A percentile compares a stretch with the other conserved stretches of the same genome.
Evolutionary conservation across 1,140 invertebrate species (phyloP).

Genomic region (Megalopta genalis): DNA sequence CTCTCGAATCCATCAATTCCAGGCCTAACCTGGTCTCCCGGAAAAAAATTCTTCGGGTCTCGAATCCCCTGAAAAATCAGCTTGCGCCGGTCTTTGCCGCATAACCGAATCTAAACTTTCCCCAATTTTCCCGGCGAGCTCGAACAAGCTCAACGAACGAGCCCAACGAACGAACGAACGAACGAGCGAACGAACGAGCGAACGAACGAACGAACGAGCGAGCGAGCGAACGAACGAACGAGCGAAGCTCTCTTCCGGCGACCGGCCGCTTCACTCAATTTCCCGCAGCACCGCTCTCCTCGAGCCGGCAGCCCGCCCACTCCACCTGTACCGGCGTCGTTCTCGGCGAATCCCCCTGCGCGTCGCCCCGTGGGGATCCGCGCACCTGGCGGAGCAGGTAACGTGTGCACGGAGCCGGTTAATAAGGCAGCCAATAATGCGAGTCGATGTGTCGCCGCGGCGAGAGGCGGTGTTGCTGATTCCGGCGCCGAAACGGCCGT

Average conservation of each 20-base stretch:
- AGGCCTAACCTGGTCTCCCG: neutral
- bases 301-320: neutral
- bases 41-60: neutral
- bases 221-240: neutral
- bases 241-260: neutral
- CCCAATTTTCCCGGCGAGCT: conserved; percentile 35
- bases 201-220: too few relatives aligned
- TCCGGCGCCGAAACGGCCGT: conserved; percentile 72
- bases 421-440: conserved; percentile 74
- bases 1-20: neutral
- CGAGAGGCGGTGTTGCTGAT: conserved; percentile 66
- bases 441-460: conserved; percentile 57
- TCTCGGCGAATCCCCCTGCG: neutral
- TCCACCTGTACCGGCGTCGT: too few relatives aligned
- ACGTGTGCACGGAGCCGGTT: conserved; percentile 43
- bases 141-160: neutral
- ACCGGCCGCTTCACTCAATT: conserved; percentile 32
- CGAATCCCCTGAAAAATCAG: neutral
- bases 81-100: neutral
- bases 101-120: conserved; percentile 38
- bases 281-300: conserved; percentile 19
- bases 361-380: neutral
- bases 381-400: conserved; percentile 33
- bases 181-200: neutral
- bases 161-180: neutral